phyloP scores from a whole-genome alignment of 1,140 invertebrate genomes.

The Radopholus similis region DNA sequence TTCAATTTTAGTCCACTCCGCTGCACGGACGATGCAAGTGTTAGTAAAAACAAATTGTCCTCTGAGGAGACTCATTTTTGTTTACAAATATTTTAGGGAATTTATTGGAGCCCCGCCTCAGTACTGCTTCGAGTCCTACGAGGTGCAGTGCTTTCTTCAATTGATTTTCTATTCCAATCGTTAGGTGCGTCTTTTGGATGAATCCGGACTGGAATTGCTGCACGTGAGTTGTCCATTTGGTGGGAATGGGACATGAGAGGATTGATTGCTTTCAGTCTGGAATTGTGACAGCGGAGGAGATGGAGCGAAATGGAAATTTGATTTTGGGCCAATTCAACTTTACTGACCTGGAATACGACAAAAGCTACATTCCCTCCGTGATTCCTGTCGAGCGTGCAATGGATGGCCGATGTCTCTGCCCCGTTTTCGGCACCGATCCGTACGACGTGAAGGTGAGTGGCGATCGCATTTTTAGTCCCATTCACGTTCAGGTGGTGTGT shows the following conservation, averaged over 20 bases:
- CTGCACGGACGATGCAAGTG: slow-evolving; percentile 29
- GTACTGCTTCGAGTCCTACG: slow-evolving; percentile 59
- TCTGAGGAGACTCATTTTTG: background rate
- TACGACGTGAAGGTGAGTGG: slow-evolving; percentile 50
- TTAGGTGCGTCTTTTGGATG: slow-evolving; percentile 53
- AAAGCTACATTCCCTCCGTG: slow-evolving; percentile 53
- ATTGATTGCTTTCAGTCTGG: background rate
- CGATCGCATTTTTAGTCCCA: too few species aligned
- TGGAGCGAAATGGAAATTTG: slow-evolving; percentile 34
- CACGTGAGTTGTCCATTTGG: background rate
- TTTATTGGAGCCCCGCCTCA: slow-evolving; percentile 57
- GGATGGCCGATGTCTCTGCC: slow-evolving; percentile 57
- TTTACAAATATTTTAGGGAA: slow-evolving; percentile 17
- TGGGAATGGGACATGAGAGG: background rate
- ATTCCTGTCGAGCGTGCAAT: slow-evolving; percentile 52
- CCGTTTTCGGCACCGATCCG: slow-evolving; percentile 40
- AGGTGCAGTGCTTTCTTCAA: slow-evolving; percentile 28
- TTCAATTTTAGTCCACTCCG: too few species aligned
- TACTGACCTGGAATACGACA: slow-evolving; percentile 50
- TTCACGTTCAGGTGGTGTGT: too few species aligned
- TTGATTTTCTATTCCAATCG: background rate
- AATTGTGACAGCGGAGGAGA: slow-evolving; percentile 38
- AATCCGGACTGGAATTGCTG: slow-evolving; percentile 17
- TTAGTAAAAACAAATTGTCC: background rate
- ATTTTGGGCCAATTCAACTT: slow-evolving; percentile 56